Conservation (phyloP, 1,140 invertebrate genomes). For the Drosophila burlai region DNA sequence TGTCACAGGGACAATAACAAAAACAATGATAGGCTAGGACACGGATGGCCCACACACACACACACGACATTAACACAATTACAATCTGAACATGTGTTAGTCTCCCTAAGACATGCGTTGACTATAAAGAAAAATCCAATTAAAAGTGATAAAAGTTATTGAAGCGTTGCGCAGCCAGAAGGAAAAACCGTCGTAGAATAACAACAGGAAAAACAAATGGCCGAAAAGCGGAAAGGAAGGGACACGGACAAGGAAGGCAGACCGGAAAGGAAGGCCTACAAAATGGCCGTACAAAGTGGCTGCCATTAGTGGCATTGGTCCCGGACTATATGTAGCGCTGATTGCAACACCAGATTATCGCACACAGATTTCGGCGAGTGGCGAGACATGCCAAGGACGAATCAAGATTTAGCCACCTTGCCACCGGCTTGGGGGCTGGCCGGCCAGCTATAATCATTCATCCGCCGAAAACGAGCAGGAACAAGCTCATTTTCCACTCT, state of each 20-base stretch:
- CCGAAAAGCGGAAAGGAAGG: neutral
- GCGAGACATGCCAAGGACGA: constrained; percentile 20
- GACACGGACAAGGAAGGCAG: constrained; percentile 20
- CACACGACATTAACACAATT: constrained; percentile 72
- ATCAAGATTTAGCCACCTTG: constrained; percentile 5
- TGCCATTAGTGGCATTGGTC: constrained; percentile 64
- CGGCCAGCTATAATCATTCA: constrained; percentile 23
- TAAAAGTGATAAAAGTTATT: constrained; percentile 84
- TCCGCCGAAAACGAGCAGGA: constrained; percentile 27
- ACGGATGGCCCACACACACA: constrained; percentile 27
- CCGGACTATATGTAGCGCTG: constrained; percentile 42
- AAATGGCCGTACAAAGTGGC: constrained; percentile 70
- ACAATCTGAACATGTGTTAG: constrained; percentile 78
- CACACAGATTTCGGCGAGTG: constrained; percentile 49
- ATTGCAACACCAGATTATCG: constrained; percentile 73
- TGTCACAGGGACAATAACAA: constrained; percentile 55
- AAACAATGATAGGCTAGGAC: constrained; percentile 16
- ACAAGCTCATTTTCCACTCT: constrained; percentile 30
- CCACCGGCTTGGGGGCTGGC: neutral
- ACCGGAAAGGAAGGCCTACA: constrained; percentile 29
- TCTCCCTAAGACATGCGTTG: constrained; percentile 73
- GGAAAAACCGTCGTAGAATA: constrained; percentile 27
- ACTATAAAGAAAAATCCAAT: constrained; percentile 83
- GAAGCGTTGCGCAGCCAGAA: constrained; percentile 50
- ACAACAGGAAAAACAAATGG: constrained; percentile 60